Percentiles rank a stretch among this genome's conserved stretches.
Conservation (phyloP, 2,113 vertebrate genomes). For the Rallus limicola region DNA sequence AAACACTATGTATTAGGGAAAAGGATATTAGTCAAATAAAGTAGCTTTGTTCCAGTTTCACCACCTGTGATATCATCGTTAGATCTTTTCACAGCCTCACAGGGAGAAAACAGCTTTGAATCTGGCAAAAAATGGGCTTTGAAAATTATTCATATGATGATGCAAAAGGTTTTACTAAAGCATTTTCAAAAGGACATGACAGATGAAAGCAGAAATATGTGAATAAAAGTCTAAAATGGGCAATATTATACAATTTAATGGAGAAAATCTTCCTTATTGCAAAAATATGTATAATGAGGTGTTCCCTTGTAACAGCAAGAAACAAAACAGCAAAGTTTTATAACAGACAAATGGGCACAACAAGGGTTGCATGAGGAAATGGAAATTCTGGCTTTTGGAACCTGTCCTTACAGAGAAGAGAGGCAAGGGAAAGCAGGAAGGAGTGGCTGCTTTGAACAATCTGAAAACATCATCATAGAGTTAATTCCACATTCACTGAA, state of each 20-base stretch:
- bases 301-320: background rate
- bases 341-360: background rate
- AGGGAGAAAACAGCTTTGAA: background rate
- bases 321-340: background rate
- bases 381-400: background rate
- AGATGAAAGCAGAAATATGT: background rate
- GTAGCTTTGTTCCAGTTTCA: background rate
- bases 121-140: background rate
- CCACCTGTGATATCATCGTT: conserved; percentile 1
- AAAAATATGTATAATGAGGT: background rate
- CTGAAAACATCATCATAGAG: background rate
- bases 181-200: background rate
- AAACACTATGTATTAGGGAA: background rate
- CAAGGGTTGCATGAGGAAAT: rapidly evolving
- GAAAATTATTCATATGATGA: background rate
- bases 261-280: background rate
- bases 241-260: background rate
- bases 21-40: background rate
- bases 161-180: background rate
- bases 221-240: background rate
- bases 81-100: background rate
- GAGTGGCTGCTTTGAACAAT: background rate
- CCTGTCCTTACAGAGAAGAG: background rate
- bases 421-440: background rate
- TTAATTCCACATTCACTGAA: background rate